phyloP scores from a whole-genome alignment of 2,797 vertebrate genomes.

The Arremon brunneinucha region DNA sequence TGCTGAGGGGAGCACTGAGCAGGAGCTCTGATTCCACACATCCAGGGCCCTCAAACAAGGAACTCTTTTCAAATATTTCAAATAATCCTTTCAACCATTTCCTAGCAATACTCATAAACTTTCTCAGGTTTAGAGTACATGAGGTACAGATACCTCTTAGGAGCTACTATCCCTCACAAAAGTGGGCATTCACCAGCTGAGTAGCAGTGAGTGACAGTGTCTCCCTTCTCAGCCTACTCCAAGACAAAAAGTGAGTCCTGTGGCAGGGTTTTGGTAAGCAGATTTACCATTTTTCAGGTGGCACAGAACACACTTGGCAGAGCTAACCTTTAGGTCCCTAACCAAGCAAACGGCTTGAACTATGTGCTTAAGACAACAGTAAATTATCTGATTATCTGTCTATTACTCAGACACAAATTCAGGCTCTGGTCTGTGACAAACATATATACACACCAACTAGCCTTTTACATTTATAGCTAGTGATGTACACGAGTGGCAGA shows the following conservation, averaged over 20 bases:
- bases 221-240: background rate
- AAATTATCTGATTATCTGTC: background rate
- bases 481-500: fast-evolving
- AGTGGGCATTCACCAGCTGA: background rate
- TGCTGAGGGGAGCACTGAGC: background rate
- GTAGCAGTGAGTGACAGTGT: background rate
- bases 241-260: background rate
- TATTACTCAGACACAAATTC: background rate
- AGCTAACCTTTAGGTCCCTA: background rate
- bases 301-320: background rate
- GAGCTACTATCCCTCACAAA: background rate
- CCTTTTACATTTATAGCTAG: background rate
- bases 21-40: background rate
- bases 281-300: background rate
- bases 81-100: background rate
- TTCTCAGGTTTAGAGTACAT: background rate
- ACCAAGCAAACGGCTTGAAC: background rate
- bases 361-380: background rate
- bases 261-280: background rate
- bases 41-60: background rate
- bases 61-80: background rate
- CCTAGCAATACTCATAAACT: background rate
- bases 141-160: fast-evolving
- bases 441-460: background rate
- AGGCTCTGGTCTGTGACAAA: background rate